Evolutionary conservation across 2,888 invertebrate genomes (phyloP), one percentile per base, ranked within the genome.

Genomic region (Heliconius charithonia): DNA sequence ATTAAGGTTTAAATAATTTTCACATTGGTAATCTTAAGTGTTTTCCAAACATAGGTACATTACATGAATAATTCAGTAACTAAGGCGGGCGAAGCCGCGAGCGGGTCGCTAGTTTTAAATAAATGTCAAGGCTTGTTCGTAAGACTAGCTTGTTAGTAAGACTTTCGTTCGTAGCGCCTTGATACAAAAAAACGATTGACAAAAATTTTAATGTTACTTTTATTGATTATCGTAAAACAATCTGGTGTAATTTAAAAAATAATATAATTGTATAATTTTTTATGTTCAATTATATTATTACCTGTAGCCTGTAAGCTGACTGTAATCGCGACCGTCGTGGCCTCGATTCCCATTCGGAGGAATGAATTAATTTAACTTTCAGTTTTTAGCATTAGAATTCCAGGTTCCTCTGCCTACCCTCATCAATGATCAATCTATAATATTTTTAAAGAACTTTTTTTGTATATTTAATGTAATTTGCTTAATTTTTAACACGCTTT

Each of bases 401-500:
- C 19, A 51, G 51, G 51, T 51, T 22, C 51, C 19, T 51, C 19
- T 7, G 19, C 51, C 51, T 51, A 51, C 6, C 2, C 19, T 51
- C 6, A 9, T 59, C 9, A 4, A 59, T n/a, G 59, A n/a, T n/a
- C 10, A 59, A n/a, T n/a, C 59, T n/a, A 59, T 59, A 59, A n/a
- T 3, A 59, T 3, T 59, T n/a, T 59, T 56, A 10, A 56, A n/a
- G 6, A 32, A 32, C 4, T 3, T 56, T 45, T 45, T 45, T 16
- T 45, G 16, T 16, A 45, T 16, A 6, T 25, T 63, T 16, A 25
- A 25, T 12, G 1, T 27, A 27, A 25, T 63, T 63, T 25, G 6
- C 13, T 9, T 12, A 56, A 56, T 80, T 74, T 77, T 63, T n/a
- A 83, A 22, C 92, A 89, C 0, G 82, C 89, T 90, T 85, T 92